These are phyloP conservation scores for Thaumetopoea pityocampa DNA, from an alignment of 1,140 invertebrate species.

Conservation along the genomic window DNA sequence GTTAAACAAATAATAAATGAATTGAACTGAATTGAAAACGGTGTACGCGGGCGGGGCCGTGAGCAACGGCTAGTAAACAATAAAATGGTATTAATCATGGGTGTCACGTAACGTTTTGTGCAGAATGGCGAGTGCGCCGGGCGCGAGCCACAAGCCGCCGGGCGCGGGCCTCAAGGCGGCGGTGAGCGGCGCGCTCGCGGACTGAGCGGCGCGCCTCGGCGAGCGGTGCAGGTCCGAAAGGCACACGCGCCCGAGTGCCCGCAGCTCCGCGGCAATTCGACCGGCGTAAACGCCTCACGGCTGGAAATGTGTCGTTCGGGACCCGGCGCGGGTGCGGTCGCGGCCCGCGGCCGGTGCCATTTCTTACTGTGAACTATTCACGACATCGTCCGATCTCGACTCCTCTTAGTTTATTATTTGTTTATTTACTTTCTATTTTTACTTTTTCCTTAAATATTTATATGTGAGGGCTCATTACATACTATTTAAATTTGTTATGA, in stretches of 20 bases:
- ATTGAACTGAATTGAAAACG: too few species aligned
- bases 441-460: conserved; percentile 46
- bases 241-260: conserved; percentile 11
- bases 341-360: too few species aligned
- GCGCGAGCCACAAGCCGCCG: conserved; percentile 16
- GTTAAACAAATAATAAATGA: too few species aligned
- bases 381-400: conserved; percentile 52
- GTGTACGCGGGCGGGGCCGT: too few species aligned
- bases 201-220: conserved; percentile 26
- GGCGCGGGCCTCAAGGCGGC: conserved; percentile 35
- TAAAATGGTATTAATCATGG: too few species aligned
- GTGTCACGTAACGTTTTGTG: too few species aligned
- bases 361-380: conserved; percentile 61
- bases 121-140: conserved; percentile 32
- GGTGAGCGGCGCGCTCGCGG: conserved; percentile 52
- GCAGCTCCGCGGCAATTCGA: conserved; percentile 40
- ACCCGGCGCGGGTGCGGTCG: too few species aligned
- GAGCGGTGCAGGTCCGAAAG: conserved; percentile 2
- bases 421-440: conserved; percentile 47
- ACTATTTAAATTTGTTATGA: conserved; percentile 27
- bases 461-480: conserved; percentile 34
- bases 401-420: conserved; percentile 37
- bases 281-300: conserved; percentile 56
- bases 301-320: conserved; percentile 56
- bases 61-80: too few species aligned